Conservation (phyloP, 2,888 invertebrate species). For the Drosophila koepferae region DNA sequence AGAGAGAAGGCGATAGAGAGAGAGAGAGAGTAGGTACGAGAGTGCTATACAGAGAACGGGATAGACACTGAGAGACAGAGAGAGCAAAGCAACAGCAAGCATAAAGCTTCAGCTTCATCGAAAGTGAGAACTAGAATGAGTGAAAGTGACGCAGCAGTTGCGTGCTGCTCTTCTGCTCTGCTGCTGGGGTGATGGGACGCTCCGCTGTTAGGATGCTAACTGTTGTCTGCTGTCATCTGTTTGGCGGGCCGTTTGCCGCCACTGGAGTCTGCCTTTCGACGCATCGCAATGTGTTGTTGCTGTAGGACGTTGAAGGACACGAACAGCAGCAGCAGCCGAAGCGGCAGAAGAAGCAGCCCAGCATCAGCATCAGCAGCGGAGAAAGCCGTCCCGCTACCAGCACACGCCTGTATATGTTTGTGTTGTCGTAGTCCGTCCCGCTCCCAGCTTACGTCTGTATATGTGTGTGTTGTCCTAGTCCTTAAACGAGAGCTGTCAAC, state of each 20-base stretch:
- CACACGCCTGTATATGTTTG: constrained; percentile 49
- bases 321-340: constrained; percentile 30
- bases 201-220: constrained; percentile 24
- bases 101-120: constrained; percentile 49
- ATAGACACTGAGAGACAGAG: constrained; percentile 1
- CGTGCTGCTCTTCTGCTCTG: constrained; percentile 24
- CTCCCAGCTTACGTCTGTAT: constrained; percentile 42
- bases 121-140: constrained; percentile 56
- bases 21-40: constrained; percentile 7
- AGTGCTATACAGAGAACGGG: neutral
- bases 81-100: constrained; percentile 28
- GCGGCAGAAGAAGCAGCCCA: constrained; percentile 6
- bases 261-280: constrained; percentile 59
- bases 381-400: constrained; percentile 19
- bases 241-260: constrained; percentile 82
- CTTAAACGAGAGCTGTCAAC: constrained; percentile 65
- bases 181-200: constrained; percentile 19
- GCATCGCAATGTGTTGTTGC: constrained; percentile 54
- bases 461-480: constrained; percentile 75
- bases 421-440: constrained; percentile 69
- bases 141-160: constrained; percentile 64
- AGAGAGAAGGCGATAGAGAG: neutral
- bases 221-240: constrained; percentile 80
- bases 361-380: constrained; percentile 13
- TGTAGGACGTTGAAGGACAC: constrained; percentile 79